Evolutionary conservation across 37 sponge, comb jelly and placozoan genomes (phyloP), one percentile per base, ranked within the genome.

Genomic region (Diacarnus erythraeanus): DNA sequence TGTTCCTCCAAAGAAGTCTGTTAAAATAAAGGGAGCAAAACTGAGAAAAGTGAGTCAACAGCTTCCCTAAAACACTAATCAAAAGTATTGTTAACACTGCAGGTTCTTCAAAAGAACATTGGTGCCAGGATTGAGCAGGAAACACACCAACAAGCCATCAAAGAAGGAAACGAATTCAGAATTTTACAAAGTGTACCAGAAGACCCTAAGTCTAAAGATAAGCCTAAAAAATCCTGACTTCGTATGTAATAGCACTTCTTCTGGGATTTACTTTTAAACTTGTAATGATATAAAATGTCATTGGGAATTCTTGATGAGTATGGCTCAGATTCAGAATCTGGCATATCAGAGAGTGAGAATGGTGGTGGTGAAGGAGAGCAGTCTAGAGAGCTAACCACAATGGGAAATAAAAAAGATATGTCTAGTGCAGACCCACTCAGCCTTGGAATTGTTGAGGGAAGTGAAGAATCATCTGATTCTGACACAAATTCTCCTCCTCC

Each of bases 61-160:
- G n/a, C n/a, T n/a, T n/a, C n/a, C n/a, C n/a, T 15, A 56, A 21
- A 21, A 69, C 31, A 37, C 9, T 33, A 38, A 6, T 35, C 5
- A 9, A 31, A 22, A 22, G 8, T 69, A 38, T 54, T 34, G 17
- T 22, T 59, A 6, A 12, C 63, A n/a, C 58, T 68, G 15, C 75
- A 90, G 90, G 25, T 68, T 57, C 43, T 90, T 4, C 73, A 72
- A 1, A 86, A 82, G 72, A 68, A 68, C 36, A 86, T 86, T 54
- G 77, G 82, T 15, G 42, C 65, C 35, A 27, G 57, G 35, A 85
- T 90, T 72, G 91, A 90, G 47, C 71, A 85, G 72, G 91, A 85
- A 44, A 23, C 81, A 3, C 60, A 76, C 20, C 79, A 81, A 23
- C 41, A 35, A 58, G 91, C 86, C 2, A 21, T 23, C 30, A 72